Evolutionary conservation across 2,113 vertebrate genomes (phyloP).

Genomic region (Xerus inauris): DNA sequence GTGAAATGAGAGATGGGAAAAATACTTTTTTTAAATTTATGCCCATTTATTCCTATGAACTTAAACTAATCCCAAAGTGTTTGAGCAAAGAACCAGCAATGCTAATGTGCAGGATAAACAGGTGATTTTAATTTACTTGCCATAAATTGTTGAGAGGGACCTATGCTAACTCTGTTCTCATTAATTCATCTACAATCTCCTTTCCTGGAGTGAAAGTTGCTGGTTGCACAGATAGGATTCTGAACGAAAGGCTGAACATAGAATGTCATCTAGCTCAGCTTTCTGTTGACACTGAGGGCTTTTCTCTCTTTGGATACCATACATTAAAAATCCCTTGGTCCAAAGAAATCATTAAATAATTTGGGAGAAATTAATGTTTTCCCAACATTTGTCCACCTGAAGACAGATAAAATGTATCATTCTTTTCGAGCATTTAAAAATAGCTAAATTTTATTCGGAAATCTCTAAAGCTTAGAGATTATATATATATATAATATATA

Average conservation of each 20-base stretch:
- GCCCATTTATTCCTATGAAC: constrained; percentile 53
- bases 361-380: background rate
- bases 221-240: constrained; percentile 8
- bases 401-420: background rate
- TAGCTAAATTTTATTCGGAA: constrained; percentile 24
- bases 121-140: constrained; percentile 67
- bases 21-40: constrained; percentile 61
- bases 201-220: constrained; percentile 20
- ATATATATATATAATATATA: no score
- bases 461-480: background rate
- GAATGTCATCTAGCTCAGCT: background rate
- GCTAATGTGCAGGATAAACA: background rate
- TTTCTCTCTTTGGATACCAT: background rate
- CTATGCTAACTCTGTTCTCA: constrained; percentile 3
- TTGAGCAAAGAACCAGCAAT: constrained; percentile 23
- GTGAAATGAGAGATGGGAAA: constrained; percentile 17
- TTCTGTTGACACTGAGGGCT: background rate
- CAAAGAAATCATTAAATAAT: constrained; percentile 24
- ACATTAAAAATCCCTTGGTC: background rate
- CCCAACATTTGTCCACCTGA: constrained; percentile 30
- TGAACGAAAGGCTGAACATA: constrained; percentile 13
- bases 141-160: constrained; percentile 52
- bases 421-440: background rate
- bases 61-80: constrained; percentile 49
- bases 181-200: constrained; percentile 33